Percentiles rank a stretch among this genome's conserved stretches.
Conservation (phyloP, 2,113 vertebrate genomes). For the Coturnix japonica region DNA sequence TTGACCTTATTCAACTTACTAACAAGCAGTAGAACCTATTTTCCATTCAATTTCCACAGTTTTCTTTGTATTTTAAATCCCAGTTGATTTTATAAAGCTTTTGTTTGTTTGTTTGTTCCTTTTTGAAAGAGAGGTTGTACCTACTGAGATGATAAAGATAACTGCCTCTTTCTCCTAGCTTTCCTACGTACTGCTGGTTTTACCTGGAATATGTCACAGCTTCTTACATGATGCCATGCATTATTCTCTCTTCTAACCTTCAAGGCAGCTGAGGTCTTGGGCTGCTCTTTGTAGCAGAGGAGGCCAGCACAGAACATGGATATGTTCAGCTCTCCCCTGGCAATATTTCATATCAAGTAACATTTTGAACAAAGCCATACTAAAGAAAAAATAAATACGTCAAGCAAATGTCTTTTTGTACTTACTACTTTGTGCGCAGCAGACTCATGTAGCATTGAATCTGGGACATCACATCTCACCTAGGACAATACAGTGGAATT, state of each 20-base stretch:
- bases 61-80: not conserved
- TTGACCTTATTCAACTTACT: not conserved
- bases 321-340: not conserved
- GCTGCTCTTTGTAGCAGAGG: not conserved
- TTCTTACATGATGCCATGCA: not conserved
- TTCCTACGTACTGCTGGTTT: not conserved
- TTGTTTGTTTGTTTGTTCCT: not conserved
- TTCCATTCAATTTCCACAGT: not conserved
- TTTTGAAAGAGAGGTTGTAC: not conserved
- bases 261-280: not conserved
- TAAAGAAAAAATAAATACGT: not conserved
- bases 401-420: not conserved
- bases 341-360: not conserved
- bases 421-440: too few relatives aligned
- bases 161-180: not conserved
- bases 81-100: not conserved
- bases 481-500: not conserved
- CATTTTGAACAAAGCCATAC: not conserved
- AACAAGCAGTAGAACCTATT: not conserved
- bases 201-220: not conserved
- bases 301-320: rapidly evolving
- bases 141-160: not conserved
- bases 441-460: not conserved
- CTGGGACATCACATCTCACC: not conserved
- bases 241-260: not conserved